Base-by-base conservation (phyloP, 2,113 vertebrate genomes). In the Prochilodus magdalenae region DNA sequence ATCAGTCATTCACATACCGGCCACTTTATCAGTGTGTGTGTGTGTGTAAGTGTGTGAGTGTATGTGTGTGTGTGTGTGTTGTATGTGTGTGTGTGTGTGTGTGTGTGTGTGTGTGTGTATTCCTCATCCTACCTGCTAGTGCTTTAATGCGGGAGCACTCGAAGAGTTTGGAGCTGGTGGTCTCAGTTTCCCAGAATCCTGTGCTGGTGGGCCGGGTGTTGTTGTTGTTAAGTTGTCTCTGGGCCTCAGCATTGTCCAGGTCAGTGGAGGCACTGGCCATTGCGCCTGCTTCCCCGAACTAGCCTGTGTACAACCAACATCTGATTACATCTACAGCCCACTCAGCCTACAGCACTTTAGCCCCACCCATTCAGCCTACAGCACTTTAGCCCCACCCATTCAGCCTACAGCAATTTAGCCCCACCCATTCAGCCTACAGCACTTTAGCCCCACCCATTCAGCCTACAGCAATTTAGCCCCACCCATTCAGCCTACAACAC, bases 111-210 rank as follows among this genome's bases (percentile, higher is more conserved):
- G 3, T 4, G 36, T 36, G 36, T 36, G 36, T 36, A 7, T 57
- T 27, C 22, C 20, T 81, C n/a, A 15, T 67, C 89, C 49, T 87
- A 98, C 97, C 97, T 85, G 96, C 97, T 78, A 98, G 90, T 12
- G 97, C 96, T 88, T 96, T 97, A 89, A 98, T 98, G 84, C 97
- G 92, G 24, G 97, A 98, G 77, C 96, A 97, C 86, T 98, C 97
- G 0, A 98, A 98, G 81, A 98, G 94, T 3, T 96, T 97, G 84
- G 96, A 92, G 0, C 95, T 95, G n/a, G 95, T 94, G 0, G 90
- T 90, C 84, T 95, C 91, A 0, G 94, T 93, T 72, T 96, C 95
- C 95, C 96, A 95, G 79, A 93, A 93, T 44, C 91, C 40, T 6
- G 93, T 88, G 88, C 92, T 86, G 78, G 94, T 93, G 83, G 95